Evolutionary conservation across 2,113 vertebrate species (phyloP), one percentile per base, ranked within the genome.

Genomic region (Pholis gunnellus): DNA sequence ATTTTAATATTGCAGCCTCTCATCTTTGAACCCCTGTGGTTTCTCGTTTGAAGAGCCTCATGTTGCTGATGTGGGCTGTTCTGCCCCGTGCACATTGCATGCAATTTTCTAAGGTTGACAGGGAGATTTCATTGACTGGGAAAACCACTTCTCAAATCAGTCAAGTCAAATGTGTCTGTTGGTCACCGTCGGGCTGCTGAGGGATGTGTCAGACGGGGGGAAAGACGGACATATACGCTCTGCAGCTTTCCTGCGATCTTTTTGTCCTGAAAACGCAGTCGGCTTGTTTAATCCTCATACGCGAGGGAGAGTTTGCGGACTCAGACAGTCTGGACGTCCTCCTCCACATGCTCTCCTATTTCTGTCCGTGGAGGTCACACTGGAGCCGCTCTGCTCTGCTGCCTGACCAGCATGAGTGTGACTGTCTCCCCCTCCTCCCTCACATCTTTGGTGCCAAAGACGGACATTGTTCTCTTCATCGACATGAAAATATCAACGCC

Each of bases 361-460:
- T 87, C 75, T 65, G 72, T 89, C 82, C 22, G 29, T 22, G 60
- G 79, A 83, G 65, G 82, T 87, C 87, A 91, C 83, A 82, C 27
- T 17, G 73, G 54, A 68, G 59, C 57, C 44, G 36, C 72, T 79
- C 63, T 52, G 63, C 84, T 85, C 84, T 44, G 76, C 75, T 77
- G 85, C 69, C 82, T 63, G 68, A 72, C 36, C 52, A 38, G 73
- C 81, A 56, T 36, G 63, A 86, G 72, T 69, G 75, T 82, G 89
- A 74, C 87, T 72, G 46, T 50, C 84, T 69, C 54, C 74, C 72
- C 87, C 75, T 78, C 59, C 69, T 40, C 60, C 59, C 70, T 83
- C 78, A 79, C 82, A 56, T 81, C 75, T 69, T 70, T 42, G 46
- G 63, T 57, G 59, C 86, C 83, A 91, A 92, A 89, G 91, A 82